These are phyloP conservation scores for Onychostruthus taczanowskii DNA, from an alignment of 2,113 vertebrate species.

Conservation along the genomic window DNA sequence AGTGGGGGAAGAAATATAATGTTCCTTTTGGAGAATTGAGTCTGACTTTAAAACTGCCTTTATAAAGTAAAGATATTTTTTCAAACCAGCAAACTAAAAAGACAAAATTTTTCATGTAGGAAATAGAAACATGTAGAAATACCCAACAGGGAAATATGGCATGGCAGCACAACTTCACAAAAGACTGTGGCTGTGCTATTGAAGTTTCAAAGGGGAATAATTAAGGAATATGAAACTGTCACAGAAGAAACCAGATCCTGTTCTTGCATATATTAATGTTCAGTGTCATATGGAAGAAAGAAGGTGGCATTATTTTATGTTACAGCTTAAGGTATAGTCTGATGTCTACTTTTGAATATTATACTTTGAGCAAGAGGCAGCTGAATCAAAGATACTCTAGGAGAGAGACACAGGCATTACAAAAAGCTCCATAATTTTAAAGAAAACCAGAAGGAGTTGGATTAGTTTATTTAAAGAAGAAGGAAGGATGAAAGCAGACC, in stretches of 20 bases:
- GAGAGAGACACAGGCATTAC: background rate
- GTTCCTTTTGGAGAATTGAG: background rate
- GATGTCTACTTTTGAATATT: background rate
- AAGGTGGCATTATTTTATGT: background rate
- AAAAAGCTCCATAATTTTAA: background rate
- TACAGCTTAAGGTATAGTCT: background rate
- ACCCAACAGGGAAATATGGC: background rate
- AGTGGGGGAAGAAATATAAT: background rate
- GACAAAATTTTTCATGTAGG: background rate
- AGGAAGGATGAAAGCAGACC: background rate
- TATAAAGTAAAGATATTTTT: background rate
- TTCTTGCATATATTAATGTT: background rate
- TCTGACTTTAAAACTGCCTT: background rate
- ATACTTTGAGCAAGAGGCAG: background rate
- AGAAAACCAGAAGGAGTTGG: background rate
- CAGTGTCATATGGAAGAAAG: background rate
- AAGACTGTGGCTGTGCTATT: rapidly evolving
- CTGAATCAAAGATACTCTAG: background rate
- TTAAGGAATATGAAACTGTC: background rate
- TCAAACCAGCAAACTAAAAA: background rate
- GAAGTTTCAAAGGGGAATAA: background rate
- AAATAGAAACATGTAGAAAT: background rate
- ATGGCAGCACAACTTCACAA: background rate
- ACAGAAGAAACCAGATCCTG: background rate
- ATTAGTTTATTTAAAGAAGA: background rate